Evolutionary conservation across 2,888 invertebrate genomes (phyloP), one percentile per base, ranked within the genome.

Genomic region (Barypeithes pellucidus): DNA sequence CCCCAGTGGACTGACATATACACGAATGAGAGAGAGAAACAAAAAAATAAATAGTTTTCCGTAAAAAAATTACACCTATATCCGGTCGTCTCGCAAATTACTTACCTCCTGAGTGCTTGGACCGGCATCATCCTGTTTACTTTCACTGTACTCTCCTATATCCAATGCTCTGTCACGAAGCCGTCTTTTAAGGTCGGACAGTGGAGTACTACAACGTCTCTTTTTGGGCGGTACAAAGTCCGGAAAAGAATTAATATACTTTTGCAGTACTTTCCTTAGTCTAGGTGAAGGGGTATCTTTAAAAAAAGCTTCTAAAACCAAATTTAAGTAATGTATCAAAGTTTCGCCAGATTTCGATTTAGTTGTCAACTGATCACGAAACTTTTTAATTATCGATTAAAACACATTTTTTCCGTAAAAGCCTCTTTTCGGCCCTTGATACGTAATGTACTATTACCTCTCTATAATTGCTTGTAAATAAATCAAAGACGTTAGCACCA

Each of bases 141-240:
- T 20, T 62, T 69, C 43, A 57, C 16, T 45, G 47, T 43, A 73
- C 16, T 73, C 74, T 7, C 72, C 75, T 45, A 67, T 77, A 22
- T 73, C 74, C 12, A 78, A 57, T 24, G 86, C 76, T 77, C 86
- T 85, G 29, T 84, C 80, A 86, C 87, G 86, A 3, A 87, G 77
- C 72, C 87, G 83, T 74, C 88, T 87, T 71, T 88, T 87, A 50
- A 90, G 85, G 80, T 90, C 90, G 0, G 89, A 89, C 7, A 90
- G 78, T 0, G 90, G 90, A 89, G 77, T 77, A 43, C 77, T 77
- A 12, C 63, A 9, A 5, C 77, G 75, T 16, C 76, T 52, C 59
- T 60, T 65, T 36, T 62, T 50, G 9, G 68, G 68, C 16, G 85
- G 84, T 33, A 83, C 81, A 73, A 84, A 83, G 61, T 88, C 87